Evolutionary conservation across 2,113 vertebrate genomes (phyloP), one percentile per base, ranked within the genome.

Genomic region (Zosterops pallidus): DNA sequence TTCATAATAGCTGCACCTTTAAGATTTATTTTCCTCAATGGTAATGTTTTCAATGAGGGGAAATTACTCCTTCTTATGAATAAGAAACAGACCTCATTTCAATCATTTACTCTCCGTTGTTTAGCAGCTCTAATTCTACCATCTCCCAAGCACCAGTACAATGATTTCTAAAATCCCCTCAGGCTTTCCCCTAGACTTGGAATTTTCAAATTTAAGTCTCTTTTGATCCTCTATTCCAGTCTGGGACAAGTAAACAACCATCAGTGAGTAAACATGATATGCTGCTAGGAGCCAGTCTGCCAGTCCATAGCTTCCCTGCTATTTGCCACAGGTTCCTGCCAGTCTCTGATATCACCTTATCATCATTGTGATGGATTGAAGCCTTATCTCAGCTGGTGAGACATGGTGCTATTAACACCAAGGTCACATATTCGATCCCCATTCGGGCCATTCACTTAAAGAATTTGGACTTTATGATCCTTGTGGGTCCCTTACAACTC

Each of bases 401-500:
- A 70, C n/a, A 24, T 1, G 10, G 15, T 39, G 23, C n/a, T 78
- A 3, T n/a, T 62, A 62, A 53, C 0, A 0, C 28, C 64, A 62
- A 69, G 46, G n/a, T 86, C 19, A 2, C 0, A 2, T 1, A 4
- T 69, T 78, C 0, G 0, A 46, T 62, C 55, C 47, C n/a, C 3
- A 4, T 70, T n/a, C 0, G 2, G 25, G n/a, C 55, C 39, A n/a
- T 53, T 62, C 28, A 11, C 39, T n/a, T 28, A 46, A 62, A 28
- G n/a, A n/a, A 33, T 3, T 2, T 78, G 64, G 39, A 28, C 28
- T 62, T 69, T 46, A 53, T 53, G n/a, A 24, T 62, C 47, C 55
- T 46, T 69, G n/a, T 39, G n/a, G n/a, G 55, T 69, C 33, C 47
- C 23, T 28, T 78, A n/a, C 39, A 70, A 5, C 6, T 47, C 47